These are phyloP conservation scores for Marcusenius ussheri DNA, from an alignment of 2,113 vertebrate genomes.

Conservation along the genomic window DNA sequence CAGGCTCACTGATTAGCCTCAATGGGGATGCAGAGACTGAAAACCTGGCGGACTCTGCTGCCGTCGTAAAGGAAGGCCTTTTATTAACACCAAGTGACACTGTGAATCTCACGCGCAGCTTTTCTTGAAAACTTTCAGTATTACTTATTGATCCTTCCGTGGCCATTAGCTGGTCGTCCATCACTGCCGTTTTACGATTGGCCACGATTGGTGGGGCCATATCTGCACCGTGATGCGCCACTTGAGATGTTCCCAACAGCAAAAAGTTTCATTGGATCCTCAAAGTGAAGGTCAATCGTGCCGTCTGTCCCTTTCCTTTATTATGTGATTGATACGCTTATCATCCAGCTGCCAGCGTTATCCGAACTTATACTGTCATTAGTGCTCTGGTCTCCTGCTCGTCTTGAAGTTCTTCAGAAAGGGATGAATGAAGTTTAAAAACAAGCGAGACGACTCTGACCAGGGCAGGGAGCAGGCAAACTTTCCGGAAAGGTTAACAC, in stretches of 20 bases:
- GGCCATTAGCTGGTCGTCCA: slow-evolving; percentile 58
- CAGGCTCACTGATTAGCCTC: slow-evolving; percentile 45
- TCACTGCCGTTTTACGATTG: slow-evolving; percentile 53
- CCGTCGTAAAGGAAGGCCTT: slow-evolving; percentile 39
- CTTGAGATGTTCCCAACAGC: slow-evolving; percentile 42
- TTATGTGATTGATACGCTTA: slow-evolving; percentile 31
- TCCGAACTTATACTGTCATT: slow-evolving; percentile 18
- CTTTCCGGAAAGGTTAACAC: slow-evolving; percentile 39
- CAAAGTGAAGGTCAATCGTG: slow-evolving; percentile 41
- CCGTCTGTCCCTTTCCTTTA: slow-evolving; percentile 43
- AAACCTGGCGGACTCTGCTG: slow-evolving; percentile 50
- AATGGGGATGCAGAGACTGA: slow-evolving; percentile 40
- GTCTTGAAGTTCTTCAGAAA: slow-evolving; percentile 42
- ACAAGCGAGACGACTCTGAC: slow-evolving; percentile 19
- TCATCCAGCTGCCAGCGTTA: not conserved
- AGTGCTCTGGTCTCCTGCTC: slow-evolving; percentile 17
- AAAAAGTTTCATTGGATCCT: slow-evolving; percentile 26
- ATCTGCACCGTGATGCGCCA: slow-evolving; percentile 45
- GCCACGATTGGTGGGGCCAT: slow-evolving; percentile 34
- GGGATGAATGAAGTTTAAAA: slow-evolving; percentile 46
- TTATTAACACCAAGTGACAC: slow-evolving; percentile 64
- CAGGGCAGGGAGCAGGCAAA: slow-evolving; percentile 34
- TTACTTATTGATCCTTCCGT: slow-evolving; percentile 64
- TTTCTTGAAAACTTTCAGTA: slow-evolving; percentile 60
- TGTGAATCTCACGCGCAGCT: slow-evolving; percentile 59